These are phyloP conservation scores for Phthorimaea operculella DNA, from an alignment of 1,140 invertebrate genomes.

Conservation along the genomic window DNA sequence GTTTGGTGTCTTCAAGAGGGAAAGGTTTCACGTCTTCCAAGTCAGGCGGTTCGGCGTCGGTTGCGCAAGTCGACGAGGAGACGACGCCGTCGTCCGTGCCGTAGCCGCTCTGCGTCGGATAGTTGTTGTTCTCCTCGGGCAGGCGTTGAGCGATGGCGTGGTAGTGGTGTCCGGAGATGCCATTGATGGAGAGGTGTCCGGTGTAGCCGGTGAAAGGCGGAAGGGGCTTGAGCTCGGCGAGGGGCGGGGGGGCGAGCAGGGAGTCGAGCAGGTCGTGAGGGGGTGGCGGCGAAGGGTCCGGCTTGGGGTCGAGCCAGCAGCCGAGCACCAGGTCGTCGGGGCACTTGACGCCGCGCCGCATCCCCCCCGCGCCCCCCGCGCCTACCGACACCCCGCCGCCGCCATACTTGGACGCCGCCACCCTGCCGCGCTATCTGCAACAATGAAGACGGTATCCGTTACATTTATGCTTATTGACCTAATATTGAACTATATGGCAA, in stretches of 20 bases:
- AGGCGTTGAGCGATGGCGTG: slow-evolving; percentile 81
- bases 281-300: slow-evolving; percentile 49
- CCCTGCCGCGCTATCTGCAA: slow-evolving; percentile 54
- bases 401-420: slow-evolving; percentile 66
- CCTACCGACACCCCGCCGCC: slow-evolving; percentile 53
- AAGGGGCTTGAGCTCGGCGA: slow-evolving; percentile 87
- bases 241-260: slow-evolving; percentile 70
- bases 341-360: slow-evolving; percentile 61
- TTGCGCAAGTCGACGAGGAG: slow-evolving; percentile 73
- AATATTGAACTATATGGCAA: no score
- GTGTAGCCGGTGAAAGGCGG: slow-evolving; percentile 88
- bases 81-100: slow-evolving; percentile 73
- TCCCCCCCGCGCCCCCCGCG: slow-evolving; percentile 47
- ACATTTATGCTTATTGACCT: no score
- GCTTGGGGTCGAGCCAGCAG: slow-evolving; percentile 68
- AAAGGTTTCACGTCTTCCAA: slow-evolving; percentile 72
- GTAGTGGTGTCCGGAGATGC: slow-evolving; percentile 87
- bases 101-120: slow-evolving; percentile 70
- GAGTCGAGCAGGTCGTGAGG: slow-evolving; percentile 68
- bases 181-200: slow-evolving; percentile 83
- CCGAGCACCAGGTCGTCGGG: slow-evolving; percentile 62
- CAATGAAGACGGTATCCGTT: slow-evolving; percentile 9
- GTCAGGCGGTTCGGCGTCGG: slow-evolving; percentile 68
- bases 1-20: slow-evolving; percentile 64
- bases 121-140: slow-evolving; percentile 76